phyloP scores from a whole-genome alignment of 2,113 vertebrate genomes.

The Sminthopsis crassicaudata region DNA sequence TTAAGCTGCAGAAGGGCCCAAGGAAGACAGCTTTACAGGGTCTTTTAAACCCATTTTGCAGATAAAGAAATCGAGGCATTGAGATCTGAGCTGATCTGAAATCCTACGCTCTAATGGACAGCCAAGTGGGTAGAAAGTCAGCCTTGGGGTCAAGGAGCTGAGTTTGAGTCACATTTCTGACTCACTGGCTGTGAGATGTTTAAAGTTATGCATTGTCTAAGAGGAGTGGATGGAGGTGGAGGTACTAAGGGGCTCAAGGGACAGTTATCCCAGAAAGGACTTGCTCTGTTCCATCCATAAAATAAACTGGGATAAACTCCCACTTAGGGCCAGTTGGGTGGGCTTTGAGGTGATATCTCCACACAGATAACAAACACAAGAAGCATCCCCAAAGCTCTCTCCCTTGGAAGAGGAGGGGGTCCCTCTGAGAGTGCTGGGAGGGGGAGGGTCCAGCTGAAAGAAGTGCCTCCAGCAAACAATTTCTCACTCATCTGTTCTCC shows the following conservation, averaged over 20 bases:
- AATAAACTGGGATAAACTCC: constrained; percentile 70
- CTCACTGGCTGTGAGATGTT: neutral
- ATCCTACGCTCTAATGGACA: neutral
- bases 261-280: neutral
- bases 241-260: neutral
- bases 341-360: constrained; percentile 56
- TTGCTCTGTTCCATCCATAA: constrained; percentile 29
- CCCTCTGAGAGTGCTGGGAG: neutral
- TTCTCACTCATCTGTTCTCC: constrained; percentile 48
- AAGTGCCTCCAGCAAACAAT: constrained; percentile 13
- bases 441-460: constrained; percentile 15
- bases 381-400: constrained; percentile 29
- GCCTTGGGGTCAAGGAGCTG: neutral
- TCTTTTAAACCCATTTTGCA: neutral
- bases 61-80: neutral
- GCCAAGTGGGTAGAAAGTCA: neutral
- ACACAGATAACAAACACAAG: constrained; percentile 28
- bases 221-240: neutral
- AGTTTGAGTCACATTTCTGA: neutral
- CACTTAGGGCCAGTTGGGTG: constrained; percentile 64
- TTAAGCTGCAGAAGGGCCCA: neutral
- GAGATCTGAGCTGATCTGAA: neutral
- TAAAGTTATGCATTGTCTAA: neutral
- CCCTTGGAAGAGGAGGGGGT: neutral
- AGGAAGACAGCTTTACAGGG: neutral